Base-by-base conservation (phyloP, 2,888 invertebrate species). In the Apamea epomidion region DNA sequence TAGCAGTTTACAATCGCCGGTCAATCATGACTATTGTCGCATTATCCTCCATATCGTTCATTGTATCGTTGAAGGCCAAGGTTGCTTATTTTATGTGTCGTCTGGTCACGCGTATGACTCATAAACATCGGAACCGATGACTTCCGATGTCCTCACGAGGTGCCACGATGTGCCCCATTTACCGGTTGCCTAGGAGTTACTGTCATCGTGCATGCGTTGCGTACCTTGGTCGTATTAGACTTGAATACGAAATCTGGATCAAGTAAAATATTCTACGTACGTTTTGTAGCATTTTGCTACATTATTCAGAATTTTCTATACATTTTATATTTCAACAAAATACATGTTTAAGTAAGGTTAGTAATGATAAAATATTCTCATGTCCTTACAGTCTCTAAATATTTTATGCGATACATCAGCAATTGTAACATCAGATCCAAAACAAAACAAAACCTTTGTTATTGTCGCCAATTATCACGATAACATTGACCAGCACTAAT, bases 61-160 rank as follows among this genome's bases (percentile, higher is more conserved):
- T 69, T 75, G 65, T 76, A 21, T 77, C n/a, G n/a, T 42, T 48
- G 78, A 79, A 85, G 85, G 85, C n/a, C 84, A 74, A 71, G 84
- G 87, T 42, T 25, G n/a, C 62, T 25, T 16, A 54, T 60, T 48
- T 54, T 37, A 51, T 60, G 74, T 51, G 48, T 69, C 65, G 69
- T 70, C 73, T 83, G 79, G 70, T 87, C 84, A 87, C 87, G 84
- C 73, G 73, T 45, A 76, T 85, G 87, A 85, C 74, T 85, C 87
- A 87, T 74, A 67, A 54, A 62, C 18, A 87, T 83, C 70, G 74
- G 76, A 87, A 74, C 76, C 65, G 45, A 60, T 62, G 58, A 86
- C 73, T 83, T 76, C 82, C 69, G 69, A 77, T 83, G 78, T 81
- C 73, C 78, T 45, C 65, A 64, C 54, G 62, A 69, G 67, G 54